Evolutionary conservation across 2,888 invertebrate genomes (phyloP), one percentile per base, ranked within the genome.

Genomic region (Drosophila gaucha): DNA sequence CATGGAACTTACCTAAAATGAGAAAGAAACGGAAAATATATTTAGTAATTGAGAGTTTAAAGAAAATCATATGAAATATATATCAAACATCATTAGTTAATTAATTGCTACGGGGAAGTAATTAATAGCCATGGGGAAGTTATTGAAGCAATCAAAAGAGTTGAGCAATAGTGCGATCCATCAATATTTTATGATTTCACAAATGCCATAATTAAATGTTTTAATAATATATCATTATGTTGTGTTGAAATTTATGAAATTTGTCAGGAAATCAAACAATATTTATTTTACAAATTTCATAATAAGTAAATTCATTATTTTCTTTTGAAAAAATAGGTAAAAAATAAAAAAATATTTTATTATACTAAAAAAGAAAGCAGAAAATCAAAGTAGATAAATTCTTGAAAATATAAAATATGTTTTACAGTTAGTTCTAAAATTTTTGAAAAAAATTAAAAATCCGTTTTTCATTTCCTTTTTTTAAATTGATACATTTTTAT

Each of bases 1-100:
- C 31, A 14, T 18, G 59, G 2, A 33, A 87, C 83, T 84, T 88
- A 84, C 83, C 83, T 84, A 57, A 72, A 84, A 84, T 12, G 71
- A 86, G 41, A 83, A 33, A 65, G 31, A 67, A 59, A 57, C 12
- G 39, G 12, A 68, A 30, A 70, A 60, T n/a, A 58, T 46, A 43
- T 69, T 85, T 62, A 64, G 50, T 74, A 57, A 68, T 78, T 56
- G 52, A 66, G 56, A 33, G 10, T 35, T 52, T 12, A 30, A 12
- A 20, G 30, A 35, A 39, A 50, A 36, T 54, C 46, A 30, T 20
- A 44, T 18, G 6, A 36, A n/a, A 10, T 26, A 41, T 56, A 43
- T 49, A 38, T 38, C 31, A 30, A 31, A 20, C 22, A 58, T 67
- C 51, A 63, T 63, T 51, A 65, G 63, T n/a, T 36, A 67, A 58